phyloP scores from a whole-genome alignment of 1,140 invertebrate species.

The Drosophila persimilis region DNA sequence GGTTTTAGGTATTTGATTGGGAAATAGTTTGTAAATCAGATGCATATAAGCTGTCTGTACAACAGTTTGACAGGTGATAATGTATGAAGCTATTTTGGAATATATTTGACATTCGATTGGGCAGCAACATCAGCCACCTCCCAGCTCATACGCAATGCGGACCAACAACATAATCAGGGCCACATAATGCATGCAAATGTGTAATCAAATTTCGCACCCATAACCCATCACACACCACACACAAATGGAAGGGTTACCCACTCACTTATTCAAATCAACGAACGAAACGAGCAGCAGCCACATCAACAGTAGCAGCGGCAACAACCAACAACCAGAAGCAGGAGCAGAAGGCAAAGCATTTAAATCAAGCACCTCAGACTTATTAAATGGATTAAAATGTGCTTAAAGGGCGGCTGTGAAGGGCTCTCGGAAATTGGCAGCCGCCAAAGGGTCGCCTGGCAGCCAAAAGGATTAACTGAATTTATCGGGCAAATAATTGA shows the following conservation, averaged over 20 bases:
- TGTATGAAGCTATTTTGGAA: too few relatives aligned
- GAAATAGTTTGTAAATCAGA: too few relatives aligned
- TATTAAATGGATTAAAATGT: conserved; percentile 65
- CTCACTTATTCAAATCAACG: conserved; percentile 66
- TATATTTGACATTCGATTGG: too few relatives aligned
- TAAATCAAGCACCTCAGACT: conserved; percentile 63
- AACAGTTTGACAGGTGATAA: too few relatives aligned
- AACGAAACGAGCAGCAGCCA: conserved; percentile 46
- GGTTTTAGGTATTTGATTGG: too few relatives aligned
- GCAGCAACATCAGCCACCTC: too few relatives aligned
- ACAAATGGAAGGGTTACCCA: conserved; percentile 24
- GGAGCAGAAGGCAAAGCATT: conserved; percentile 46
- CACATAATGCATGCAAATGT: conserved; percentile 62
- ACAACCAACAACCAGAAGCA: conserved; percentile 6
- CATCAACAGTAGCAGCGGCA: conserved; percentile 11
- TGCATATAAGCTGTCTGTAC: too few relatives aligned
- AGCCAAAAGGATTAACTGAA: conserved; percentile 55
- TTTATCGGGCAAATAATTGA: conserved; percentile 62
- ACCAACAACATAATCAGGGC: conserved; percentile 33
- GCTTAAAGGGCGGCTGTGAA: conserved; percentile 48
- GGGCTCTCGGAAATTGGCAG: conserved; percentile 33
- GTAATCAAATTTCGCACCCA: conserved; percentile 59
- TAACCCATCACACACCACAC: conserved; percentile 2
- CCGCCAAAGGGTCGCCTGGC: conserved; percentile 28
- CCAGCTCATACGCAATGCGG: neutral